These are phyloP conservation scores for Atlantisia rogersi DNA, from an alignment of 2,113 vertebrate genomes.

Conservation along the genomic window DNA sequence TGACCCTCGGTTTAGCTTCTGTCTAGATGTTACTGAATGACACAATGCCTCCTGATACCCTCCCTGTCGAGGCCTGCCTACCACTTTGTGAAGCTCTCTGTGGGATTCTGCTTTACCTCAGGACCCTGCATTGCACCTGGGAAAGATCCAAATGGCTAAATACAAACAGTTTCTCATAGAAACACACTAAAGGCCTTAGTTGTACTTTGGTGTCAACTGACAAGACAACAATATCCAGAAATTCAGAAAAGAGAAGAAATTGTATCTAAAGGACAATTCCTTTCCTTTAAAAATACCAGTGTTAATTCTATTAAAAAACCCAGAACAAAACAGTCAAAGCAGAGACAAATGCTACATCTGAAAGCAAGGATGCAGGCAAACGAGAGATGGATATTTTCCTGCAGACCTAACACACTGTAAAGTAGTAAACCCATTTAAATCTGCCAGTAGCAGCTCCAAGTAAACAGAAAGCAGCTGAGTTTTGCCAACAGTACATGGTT, in stretches of 20 bases:
- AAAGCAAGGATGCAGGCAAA: neutral
- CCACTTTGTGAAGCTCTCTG: neutral
- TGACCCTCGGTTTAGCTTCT: neutral
- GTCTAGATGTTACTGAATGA: neutral
- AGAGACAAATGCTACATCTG: neutral
- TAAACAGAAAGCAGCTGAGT: constrained; percentile 33
- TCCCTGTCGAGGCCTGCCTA: neutral
- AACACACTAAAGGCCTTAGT: neutral
- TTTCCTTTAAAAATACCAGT: neutral
- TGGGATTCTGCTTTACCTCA: neutral
- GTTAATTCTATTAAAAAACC: neutral
- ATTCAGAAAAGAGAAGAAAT: neutral
- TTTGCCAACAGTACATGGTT: neutral
- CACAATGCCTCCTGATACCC: neutral
- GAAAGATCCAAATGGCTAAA: neutral
- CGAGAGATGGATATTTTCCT: neutral
- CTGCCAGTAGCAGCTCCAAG: neutral
- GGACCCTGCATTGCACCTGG: neutral
- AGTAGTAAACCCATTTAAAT: neutral
- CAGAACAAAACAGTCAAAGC: neutral
- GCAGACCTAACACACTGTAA: neutral
- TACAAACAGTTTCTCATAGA: neutral
- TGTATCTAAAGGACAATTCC: neutral
- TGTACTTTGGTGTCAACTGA: neutral
- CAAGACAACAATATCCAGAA: neutral